These are phyloP conservation scores for Odontocerum albicorne DNA, from an alignment of 2,888 invertebrate genomes.

Conservation along the genomic window DNA sequence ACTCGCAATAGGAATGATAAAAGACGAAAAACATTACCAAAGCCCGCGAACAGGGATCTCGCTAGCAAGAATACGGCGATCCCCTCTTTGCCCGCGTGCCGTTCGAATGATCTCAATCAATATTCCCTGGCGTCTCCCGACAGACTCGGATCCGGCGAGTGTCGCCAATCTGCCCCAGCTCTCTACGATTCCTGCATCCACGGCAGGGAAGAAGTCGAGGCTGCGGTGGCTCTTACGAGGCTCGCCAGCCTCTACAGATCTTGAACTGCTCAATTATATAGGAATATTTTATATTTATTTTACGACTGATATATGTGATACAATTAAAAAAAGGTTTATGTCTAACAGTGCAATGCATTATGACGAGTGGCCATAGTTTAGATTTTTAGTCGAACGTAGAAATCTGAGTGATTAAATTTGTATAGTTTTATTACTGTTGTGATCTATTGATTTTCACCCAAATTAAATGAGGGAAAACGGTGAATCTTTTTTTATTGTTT, in stretches of 20 bases:
- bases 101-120: conserved; percentile 18
- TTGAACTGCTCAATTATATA: conserved; percentile 31
- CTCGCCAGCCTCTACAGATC: conserved; percentile 54
- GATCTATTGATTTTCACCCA: conserved; percentile 1
- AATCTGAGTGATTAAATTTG: conserved; percentile 9
- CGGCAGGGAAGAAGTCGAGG: conserved; percentile 73
- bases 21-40: conserved; percentile 2
- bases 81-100: neutral
- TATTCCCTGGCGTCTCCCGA: neutral
- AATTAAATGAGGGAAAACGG: neutral
- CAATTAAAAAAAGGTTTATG: conserved; percentile 15
- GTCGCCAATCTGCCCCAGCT: neutral
- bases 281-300: conserved; percentile 24
- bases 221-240: conserved; percentile 72
- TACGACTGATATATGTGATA: conserved; percentile 38
- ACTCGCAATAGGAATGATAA: conserved; percentile 24
- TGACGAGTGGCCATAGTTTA: conserved; percentile 23
- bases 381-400: conserved; percentile 15
- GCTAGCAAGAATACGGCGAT: conserved; percentile 7
- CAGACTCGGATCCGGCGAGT: neutral
- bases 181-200: conserved; percentile 46
- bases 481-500: neutral
- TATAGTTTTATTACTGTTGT: conserved; percentile 4
- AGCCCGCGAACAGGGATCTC: conserved; percentile 46
- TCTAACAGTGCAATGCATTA: neutral